Conservation (phyloP, 2,888 invertebrate species). For the Serripes groenlandicus region DNA sequence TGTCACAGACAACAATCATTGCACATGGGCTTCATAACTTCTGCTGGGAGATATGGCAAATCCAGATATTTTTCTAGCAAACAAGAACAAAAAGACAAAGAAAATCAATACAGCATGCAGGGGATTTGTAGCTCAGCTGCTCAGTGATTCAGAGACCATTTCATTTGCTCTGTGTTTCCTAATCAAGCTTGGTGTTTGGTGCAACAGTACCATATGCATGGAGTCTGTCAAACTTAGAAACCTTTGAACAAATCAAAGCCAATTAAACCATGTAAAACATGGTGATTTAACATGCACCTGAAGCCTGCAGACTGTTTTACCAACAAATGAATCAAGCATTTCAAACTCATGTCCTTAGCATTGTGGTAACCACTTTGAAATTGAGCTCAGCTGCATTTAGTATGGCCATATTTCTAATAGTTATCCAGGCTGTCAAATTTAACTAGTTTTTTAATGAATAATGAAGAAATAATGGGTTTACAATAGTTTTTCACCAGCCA, state of each 20-base stretch:
- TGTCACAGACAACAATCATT: conserved; percentile 41
- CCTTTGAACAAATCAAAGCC: conserved; percentile 57
- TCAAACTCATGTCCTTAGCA: conserved; percentile 2
- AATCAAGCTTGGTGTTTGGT: conserved; percentile 72
- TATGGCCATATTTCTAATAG: not conserved
- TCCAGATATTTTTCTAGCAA: conserved; percentile 80
- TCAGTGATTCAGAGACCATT: conserved; percentile 59
- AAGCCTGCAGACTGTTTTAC: conserved; percentile 13
- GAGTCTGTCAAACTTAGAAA: conserved; percentile 50
- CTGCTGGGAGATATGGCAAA: conserved; percentile 74
- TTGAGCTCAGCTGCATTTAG: conserved; percentile 33
- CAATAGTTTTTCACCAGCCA: not conserved
- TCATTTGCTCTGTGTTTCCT: conserved; percentile 67
- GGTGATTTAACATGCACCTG: conserved; percentile 50
- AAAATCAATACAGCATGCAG: conserved; percentile 81
- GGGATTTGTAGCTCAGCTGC: conserved; percentile 80
- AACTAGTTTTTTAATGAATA: not conserved
- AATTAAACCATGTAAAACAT: conserved; percentile 56
- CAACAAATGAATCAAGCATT: conserved; percentile 22
- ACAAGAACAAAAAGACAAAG: conserved; percentile 84
- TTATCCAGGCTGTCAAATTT: conserved; percentile 12
- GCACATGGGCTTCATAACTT: conserved; percentile 51
- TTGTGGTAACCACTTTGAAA: conserved; percentile 9
- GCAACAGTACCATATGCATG: conserved; percentile 75
- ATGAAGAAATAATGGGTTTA: conserved; percentile 19